phyloP scores from a whole-genome alignment of 2,888 invertebrate genomes.

The Acanthosepion pharaonis region DNA sequence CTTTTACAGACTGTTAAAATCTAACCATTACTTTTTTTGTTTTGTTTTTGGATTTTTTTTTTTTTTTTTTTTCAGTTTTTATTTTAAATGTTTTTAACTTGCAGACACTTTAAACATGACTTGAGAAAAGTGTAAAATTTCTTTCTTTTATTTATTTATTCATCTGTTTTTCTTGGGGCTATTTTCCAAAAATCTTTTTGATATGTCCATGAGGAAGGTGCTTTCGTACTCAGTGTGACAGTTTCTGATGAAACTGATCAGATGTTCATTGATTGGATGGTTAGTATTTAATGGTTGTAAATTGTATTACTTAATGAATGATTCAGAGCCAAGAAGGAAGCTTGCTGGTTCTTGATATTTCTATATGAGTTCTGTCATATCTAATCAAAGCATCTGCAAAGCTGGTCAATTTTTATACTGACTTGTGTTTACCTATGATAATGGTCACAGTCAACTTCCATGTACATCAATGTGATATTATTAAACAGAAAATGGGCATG shows the following conservation, averaged over 20 bases:
- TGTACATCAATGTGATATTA: slow-evolving; percentile 8
- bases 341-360: background rate
- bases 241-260: background rate
- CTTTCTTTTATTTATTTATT: background rate
- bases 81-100: background rate
- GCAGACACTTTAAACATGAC: background rate
- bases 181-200: slow-evolving; percentile 3
- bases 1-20: background rate
- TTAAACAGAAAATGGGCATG: slow-evolving; percentile 33
- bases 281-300: background rate
- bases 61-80: background rate
- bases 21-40: background rate
- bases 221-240: background rate
- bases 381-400: slow-evolving; percentile 18
- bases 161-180: background rate
- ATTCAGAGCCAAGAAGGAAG: background rate
- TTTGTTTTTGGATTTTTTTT: background rate
- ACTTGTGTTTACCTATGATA: slow-evolving; percentile 33
- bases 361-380: background rate
- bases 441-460: slow-evolving; percentile 33
- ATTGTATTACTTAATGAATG: slow-evolving; percentile 11
- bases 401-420: background rate
- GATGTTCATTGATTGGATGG: background rate
- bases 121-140: background rate
- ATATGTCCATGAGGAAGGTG: slow-evolving; percentile 33